Evolutionary conservation across 2,888 invertebrate genomes (phyloP), one percentile per base, ranked within the genome.

Genomic region (Drosophila kambysellisi): DNA sequence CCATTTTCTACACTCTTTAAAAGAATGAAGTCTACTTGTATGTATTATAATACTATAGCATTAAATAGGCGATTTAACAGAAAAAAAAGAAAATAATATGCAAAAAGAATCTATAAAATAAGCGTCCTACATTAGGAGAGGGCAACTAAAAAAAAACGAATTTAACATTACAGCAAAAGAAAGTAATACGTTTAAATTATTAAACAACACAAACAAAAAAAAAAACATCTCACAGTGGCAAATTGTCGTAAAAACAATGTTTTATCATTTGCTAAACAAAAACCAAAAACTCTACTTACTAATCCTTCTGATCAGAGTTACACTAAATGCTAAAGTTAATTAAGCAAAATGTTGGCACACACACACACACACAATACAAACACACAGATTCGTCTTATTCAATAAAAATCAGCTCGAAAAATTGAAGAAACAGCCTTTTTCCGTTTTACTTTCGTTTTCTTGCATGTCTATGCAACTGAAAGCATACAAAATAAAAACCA

Each of bases 1-100:
- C 70, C 87, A 90, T 90, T 87, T 87, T 87, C 87, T 87, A 87
- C 90, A 90, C 89, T 87, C 87, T 87, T 87, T 90, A 89, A 90
- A 89, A 90, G 90, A 86, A 81, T 86, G 89, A 86, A 88, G 70
- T 89, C 90, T 90, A 89, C 89, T 77, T 87, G 85, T 88, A 87
- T 87, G 89, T 85, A 89, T 79, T 76, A 89, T 87, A 78, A 88
- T 84, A 86, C 89, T 77, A 75, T 84, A 89, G 89, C 88, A 73
- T 89, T 89, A 87, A 90, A 74, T 90, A 90, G 88, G 85, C 75
- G 79, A 90, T 74, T 76, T 74, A 74, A 79, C 73, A 83, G 59
- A 65, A 59, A 32, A 64, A 64, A 58, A 56, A 62, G 29, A 51
- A 67, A 54, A 64, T 32, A 53, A 60, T 41, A 35, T 61, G 66